Conservation (phyloP, 2,113 vertebrate genomes). For the Xiphophorus couchianus region DNA sequence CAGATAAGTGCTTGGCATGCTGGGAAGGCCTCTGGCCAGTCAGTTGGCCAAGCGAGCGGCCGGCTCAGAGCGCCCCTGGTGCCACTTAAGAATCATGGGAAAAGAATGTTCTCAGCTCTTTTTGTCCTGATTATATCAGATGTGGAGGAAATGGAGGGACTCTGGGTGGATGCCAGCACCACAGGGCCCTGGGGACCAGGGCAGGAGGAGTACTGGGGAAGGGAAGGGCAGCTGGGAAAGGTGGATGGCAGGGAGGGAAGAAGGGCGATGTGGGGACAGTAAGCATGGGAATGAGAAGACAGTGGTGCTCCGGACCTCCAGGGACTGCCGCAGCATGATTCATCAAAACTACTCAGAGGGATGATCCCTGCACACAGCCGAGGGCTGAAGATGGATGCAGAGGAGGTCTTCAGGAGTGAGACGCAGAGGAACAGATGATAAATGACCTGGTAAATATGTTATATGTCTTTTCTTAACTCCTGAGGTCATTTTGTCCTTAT, state of each 20-base stretch:
- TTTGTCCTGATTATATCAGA: conserved; percentile 80
- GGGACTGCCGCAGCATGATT: conserved; percentile 40
- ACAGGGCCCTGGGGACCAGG: conserved; percentile 52
- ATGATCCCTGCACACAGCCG: conserved; percentile 1
- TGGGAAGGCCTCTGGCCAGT: conserved; percentile 21
- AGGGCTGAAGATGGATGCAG: conserved; percentile 25
- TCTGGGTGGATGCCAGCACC: conserved; percentile 66
- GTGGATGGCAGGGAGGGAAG: not conserved
- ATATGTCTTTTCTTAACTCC: conserved; percentile 9
- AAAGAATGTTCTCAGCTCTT: conserved; percentile 78
- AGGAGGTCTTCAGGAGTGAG: conserved; percentile 12
- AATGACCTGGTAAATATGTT: conserved; percentile 50
- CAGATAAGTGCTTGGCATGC: conserved; percentile 39
- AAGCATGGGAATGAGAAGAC: conserved; percentile 36
- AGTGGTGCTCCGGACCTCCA: conserved; percentile 33
- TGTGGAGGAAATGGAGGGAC: conserved; percentile 74
- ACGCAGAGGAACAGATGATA: conserved; percentile 44
- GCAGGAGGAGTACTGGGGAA: conserved; percentile 6
- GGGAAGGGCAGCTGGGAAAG: conserved; percentile 2
- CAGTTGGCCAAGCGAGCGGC: conserved; percentile 39
- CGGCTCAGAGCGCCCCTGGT: conserved; percentile 58
- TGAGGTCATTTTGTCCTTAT: conserved; percentile 57
- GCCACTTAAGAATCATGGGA: conserved; percentile 82
- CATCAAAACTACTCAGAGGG: conserved; percentile 39
- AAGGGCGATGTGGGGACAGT: conserved; percentile 11